Conservation (phyloP, 2,113 vertebrate genomes). For the Cebidichthys violaceus region DNA sequence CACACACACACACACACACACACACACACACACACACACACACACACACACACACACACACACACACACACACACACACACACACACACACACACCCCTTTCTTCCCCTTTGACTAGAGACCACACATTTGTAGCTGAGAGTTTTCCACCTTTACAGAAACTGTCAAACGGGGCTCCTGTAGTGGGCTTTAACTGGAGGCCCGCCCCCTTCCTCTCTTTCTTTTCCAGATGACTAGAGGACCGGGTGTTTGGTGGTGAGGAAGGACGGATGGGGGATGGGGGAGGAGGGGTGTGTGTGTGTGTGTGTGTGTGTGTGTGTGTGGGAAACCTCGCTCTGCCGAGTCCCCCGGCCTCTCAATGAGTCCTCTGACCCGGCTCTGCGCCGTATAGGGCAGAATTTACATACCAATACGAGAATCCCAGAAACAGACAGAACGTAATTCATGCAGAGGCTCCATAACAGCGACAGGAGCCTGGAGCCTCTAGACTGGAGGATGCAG, state of each 20-base stretch:
- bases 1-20: constrained; percentile 14
- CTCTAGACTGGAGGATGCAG: constrained; percentile 11
- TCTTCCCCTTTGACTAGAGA: constrained; percentile 21
- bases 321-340: constrained; percentile 73
- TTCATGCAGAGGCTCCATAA: constrained; percentile 32
- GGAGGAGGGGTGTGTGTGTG: constrained; percentile 4
- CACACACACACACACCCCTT: neutral
- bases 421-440: constrained; percentile 57
- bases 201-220: constrained; percentile 58
- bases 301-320: constrained; percentile 78
- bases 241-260: constrained; percentile 51
- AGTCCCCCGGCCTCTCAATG: constrained; percentile 72
- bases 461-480: constrained; percentile 2
- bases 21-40: neutral
- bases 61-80: too few species aligned
- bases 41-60: too few species aligned
- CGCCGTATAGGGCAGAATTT: constrained; percentile 67
- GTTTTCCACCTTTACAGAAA: constrained; percentile 45
- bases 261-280: constrained; percentile 56
- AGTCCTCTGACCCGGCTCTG: constrained; percentile 60
- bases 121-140: constrained; percentile 28
- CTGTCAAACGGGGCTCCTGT: constrained; percentile 62
- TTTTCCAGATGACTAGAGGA: constrained; percentile 55
- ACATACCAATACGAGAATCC: constrained; percentile 79
- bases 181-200: constrained; percentile 61